Percentiles rank a stretch among this genome's conserved stretches.
Evolutionary conservation across 1,140 invertebrate species (phyloP).

Genomic region (Pogonus chalceus): DNA sequence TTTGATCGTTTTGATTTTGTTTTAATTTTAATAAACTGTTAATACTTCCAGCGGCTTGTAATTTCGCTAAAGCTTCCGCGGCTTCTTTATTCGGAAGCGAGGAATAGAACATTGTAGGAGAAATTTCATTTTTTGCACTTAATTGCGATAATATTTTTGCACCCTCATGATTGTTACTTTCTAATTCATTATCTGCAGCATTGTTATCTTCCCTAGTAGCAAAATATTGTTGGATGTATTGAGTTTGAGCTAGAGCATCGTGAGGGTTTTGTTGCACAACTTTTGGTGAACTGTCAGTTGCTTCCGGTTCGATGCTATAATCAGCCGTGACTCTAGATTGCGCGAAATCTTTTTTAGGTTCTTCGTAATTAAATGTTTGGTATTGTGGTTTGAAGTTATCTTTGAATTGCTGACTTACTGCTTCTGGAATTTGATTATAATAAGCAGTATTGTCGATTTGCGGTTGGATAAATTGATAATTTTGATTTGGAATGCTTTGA

Average conservation of each 20-base stretch:
- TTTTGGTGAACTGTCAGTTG: conserved; percentile 11
- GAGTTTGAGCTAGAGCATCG: conserved; percentile 19
- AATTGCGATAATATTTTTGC: background rate
- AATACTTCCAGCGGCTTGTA: conserved; percentile 41
- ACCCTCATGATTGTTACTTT: conserved; percentile 11
- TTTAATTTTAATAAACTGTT: conserved; percentile 21
- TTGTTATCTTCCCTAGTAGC: conserved; percentile 16
- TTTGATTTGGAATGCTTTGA: conserved; percentile 4
- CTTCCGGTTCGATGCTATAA: conserved; percentile 29
- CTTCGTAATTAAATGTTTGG: conserved; percentile 44
- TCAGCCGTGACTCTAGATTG: conserved; percentile 28
- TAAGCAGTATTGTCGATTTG: conserved; percentile 11
- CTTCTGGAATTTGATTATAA: conserved; percentile 6
- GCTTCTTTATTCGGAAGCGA: conserved; percentile 40
- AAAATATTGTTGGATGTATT: conserved; percentile 25
- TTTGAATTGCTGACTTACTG: conserved; percentile 6
- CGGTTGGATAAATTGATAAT: conserved; percentile 13
- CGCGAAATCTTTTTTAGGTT: conserved; percentile 32
- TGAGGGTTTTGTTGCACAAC: conserved; percentile 8
- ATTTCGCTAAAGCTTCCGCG: conserved; percentile 40
- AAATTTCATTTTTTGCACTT: conserved; percentile 19
- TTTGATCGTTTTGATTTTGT: conserved; percentile 15
- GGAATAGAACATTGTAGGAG: conserved; percentile 29
- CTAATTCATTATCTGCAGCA: conserved; percentile 20
- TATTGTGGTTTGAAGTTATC: conserved; percentile 36